Percentiles rank a stretch among this genome's conserved stretches.
Conservation (phyloP, 2,888 invertebrate species). For the Drosophila sordidula region DNA sequence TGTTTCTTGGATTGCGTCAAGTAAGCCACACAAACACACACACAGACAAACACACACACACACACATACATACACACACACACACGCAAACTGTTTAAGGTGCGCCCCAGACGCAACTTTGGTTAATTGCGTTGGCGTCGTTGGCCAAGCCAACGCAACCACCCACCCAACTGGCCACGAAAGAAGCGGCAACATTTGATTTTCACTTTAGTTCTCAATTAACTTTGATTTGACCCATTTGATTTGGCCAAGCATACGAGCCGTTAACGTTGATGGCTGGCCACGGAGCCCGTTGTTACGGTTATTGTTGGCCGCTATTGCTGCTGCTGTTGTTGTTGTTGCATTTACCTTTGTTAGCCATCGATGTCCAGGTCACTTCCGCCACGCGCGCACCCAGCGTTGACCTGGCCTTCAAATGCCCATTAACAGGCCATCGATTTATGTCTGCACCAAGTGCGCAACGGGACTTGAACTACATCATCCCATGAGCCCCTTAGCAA, state of each 20-base stretch:
- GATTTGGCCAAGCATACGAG: constrained; percentile 57
- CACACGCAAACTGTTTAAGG: constrained; percentile 52
- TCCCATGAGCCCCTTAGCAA: constrained; percentile 10
- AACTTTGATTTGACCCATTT: constrained; percentile 82
- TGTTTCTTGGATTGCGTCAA: constrained; percentile 68
- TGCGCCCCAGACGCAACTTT: constrained; percentile 69
- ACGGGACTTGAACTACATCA: constrained; percentile 48
- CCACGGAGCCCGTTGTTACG: constrained; percentile 35
- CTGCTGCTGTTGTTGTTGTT: constrained; percentile 19
- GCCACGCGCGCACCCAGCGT: constrained; percentile 51
- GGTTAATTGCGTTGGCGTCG: constrained; percentile 77
- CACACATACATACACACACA: constrained; percentile 18
- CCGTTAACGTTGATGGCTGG: constrained; percentile 74
- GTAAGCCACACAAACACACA: constrained; percentile 48
- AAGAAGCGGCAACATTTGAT: constrained; percentile 64
- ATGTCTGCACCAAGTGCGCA: constrained; percentile 62
- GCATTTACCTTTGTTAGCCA: constrained; percentile 32
- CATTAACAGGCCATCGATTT: constrained; percentile 75
- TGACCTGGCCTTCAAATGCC: constrained; percentile 71
- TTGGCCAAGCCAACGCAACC: constrained; percentile 30
- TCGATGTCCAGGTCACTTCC: constrained; percentile 71
- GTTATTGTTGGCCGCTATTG: constrained; percentile 7
- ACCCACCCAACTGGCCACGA: constrained; percentile 26
- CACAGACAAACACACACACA: constrained; percentile 22
- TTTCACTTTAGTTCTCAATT: constrained; percentile 82